Base-by-base conservation (phyloP, 2,888 invertebrate species). In the Chirona hameri region DNA sequence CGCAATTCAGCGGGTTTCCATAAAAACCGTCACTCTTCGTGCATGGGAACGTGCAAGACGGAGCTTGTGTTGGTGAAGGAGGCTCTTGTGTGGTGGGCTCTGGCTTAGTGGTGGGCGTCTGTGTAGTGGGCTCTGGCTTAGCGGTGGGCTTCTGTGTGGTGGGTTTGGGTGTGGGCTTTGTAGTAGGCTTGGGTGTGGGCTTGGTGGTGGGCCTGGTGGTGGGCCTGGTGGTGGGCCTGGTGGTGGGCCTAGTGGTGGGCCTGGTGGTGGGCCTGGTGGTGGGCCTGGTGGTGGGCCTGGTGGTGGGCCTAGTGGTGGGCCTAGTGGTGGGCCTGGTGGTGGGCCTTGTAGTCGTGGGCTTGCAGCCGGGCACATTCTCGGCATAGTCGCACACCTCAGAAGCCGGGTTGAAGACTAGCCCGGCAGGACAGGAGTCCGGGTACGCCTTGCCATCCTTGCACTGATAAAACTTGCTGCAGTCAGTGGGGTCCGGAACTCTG, bases 1-100 rank as follows among this genome's bases (percentile, higher is more conserved):
- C 27, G 55, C 85, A 84, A 82, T 84, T 83, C 18, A 79, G 80
- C 15, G 84, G 83, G 79, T 85, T 81, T 24, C 83, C 69, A 31
- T 81, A 82, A 9, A 9, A 9, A 21, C 81, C 76, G 39, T 76
- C 76, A 12, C 39, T 39, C 76, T 21, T 27, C 1, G 31, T 18
- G 76, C 76, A 76, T 1, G 76, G 76, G 76, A 76, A 76, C 21
- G 31, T 39, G 39, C 76, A 76, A 12, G 48, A 10, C 21, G 76
- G 76, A 12, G 48, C 48, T 12, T 48, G 9, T 10, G 48, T 48
- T 7, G 48, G 48, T 48, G 39, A 1, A 1, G 31, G 31, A 1
- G 69, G 69, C 29, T 10, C 4, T 21, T 14, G 39, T 7, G 39
- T 39, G 76, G 76, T 31, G 18, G 72, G 4, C 15, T 29, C 15